phyloP scores from a whole-genome alignment of 2,888 invertebrate genomes.

The Parelbella ahira region DNA sequence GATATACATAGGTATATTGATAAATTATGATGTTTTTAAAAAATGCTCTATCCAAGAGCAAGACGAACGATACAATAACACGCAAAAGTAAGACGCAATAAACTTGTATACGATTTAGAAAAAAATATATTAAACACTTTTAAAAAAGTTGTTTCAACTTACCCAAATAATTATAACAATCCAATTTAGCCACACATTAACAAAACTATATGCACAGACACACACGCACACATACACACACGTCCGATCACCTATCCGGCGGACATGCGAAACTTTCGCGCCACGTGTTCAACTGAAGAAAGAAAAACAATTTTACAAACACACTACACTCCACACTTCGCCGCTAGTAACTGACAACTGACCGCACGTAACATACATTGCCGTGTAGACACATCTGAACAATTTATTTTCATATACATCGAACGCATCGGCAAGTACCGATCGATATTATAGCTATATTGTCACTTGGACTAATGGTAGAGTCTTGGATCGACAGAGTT shows the following conservation, averaged over 20 bases:
- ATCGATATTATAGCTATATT: constrained; percentile 34
- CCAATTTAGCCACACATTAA: constrained; percentile 38
- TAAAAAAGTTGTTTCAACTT: no score
- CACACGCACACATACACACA: constrained; percentile 45
- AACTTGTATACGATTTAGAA: no score
- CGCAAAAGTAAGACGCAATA: no score
- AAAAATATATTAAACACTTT: no score
- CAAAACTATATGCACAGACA: constrained; percentile 30
- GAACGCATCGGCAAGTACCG: constrained; percentile 47
- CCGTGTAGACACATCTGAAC: constrained; percentile 59
- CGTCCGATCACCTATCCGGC: constrained; percentile 37
- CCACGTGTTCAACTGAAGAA: constrained; percentile 54
- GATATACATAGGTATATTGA: no score
- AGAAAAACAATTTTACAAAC: constrained; percentile 52
- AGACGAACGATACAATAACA: no score
- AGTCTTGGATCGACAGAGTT: neutral
- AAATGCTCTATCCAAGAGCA: no score
- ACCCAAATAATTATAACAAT: constrained; percentile 31
- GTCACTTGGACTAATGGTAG: constrained; percentile 2
- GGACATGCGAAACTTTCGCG: constrained; percentile 48
- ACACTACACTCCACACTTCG: constrained; percentile 51
- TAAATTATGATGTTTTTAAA: no score
- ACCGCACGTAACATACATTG: constrained; percentile 64
- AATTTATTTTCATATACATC: constrained; percentile 70
- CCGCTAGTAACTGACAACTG: constrained; percentile 71